Base-by-base conservation (phyloP, 2,797 vertebrate species). In the Lepus townsendii region DNA sequence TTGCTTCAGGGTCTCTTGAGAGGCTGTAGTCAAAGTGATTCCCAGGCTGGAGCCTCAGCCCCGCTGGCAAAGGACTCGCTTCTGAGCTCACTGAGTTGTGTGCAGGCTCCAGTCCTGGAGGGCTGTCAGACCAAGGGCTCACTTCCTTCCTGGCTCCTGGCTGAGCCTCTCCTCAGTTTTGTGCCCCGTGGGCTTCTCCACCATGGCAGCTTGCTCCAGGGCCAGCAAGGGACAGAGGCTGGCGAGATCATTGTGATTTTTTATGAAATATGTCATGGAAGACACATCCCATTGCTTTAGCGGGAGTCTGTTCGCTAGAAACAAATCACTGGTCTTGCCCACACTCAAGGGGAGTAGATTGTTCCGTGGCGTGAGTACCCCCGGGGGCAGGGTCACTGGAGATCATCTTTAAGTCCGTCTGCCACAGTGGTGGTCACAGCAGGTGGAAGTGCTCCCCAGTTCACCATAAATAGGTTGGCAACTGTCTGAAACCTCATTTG, bases 1-100 rank as follows among this genome's bases (percentile, higher is more conserved):
- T 19, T 19, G 47, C 38, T 72, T 89, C 2, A 75, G 32, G 24
- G 24, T 75, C 91, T 57, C 68, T 93, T 24, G 38, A 73, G 69
- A 90, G 62, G 27, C 27, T 66, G 2, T 26, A 66, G 0, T 80
- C 54, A 60, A 86, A 24, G 54, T 60, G 42, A 20, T 68, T n/a
- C 22, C 69, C 38, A 54, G 35, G 14, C 50, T 50, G 65, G 32
- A 60, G 10, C 82, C 75, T 91, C 65, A 66, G 30, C 24, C 88
- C 62, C 60, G 1, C 24, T 60, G 71, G 17, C 32, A 22, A 47
- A 57, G 50, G 12, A 35, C 30, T 30, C 14, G 1, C 42, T 35
- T 60, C 57, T 72, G 68, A 60, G 65, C n/a, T 7, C 16, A 19
- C 0, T 0, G 13, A 27, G 50, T 71, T 27, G 54, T 11, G 0